Conservation (phyloP, 2,113 vertebrate species). For the Cyphomyrus plagiostoma region DNA sequence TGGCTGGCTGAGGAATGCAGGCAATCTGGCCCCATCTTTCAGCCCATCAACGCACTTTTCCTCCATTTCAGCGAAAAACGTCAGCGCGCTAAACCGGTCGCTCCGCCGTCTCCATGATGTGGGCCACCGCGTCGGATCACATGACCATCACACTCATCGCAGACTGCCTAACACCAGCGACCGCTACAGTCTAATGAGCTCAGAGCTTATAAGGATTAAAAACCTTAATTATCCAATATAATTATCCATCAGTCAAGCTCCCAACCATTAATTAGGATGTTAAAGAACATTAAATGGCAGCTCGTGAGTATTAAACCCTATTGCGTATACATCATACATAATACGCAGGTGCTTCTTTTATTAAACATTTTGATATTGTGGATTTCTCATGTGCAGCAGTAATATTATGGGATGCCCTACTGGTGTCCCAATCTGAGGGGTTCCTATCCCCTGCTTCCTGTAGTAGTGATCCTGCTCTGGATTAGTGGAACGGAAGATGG, state of each 20-base stretch:
- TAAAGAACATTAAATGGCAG: not conserved
- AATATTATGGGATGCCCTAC: not conserved
- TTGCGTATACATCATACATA: not conserved
- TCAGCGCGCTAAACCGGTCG: not conserved
- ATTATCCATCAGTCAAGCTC: not conserved
- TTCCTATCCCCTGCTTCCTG: not conserved
- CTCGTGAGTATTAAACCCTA: not conserved
- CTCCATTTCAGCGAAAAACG: not conserved
- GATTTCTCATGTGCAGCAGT: not conserved
- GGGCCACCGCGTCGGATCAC: not conserved
- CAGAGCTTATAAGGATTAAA: not conserved
- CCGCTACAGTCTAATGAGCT: not conserved
- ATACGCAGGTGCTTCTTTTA: not conserved
- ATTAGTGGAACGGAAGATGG: not conserved
- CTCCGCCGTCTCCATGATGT: not conserved
- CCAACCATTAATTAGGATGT: not conserved
- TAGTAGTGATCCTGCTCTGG: not conserved
- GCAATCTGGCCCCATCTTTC: not conserved
- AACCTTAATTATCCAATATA: not conserved
- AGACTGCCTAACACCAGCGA: not conserved
- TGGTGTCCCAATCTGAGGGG: not conserved
- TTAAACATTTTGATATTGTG: not conserved
- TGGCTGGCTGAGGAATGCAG: not conserved
- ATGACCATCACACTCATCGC: not conserved
- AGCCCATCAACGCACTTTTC: not conserved